Evolutionary conservation across 2,113 vertebrate genomes (phyloP).

Genomic region (Austrofundulus limnaeus): DNA sequence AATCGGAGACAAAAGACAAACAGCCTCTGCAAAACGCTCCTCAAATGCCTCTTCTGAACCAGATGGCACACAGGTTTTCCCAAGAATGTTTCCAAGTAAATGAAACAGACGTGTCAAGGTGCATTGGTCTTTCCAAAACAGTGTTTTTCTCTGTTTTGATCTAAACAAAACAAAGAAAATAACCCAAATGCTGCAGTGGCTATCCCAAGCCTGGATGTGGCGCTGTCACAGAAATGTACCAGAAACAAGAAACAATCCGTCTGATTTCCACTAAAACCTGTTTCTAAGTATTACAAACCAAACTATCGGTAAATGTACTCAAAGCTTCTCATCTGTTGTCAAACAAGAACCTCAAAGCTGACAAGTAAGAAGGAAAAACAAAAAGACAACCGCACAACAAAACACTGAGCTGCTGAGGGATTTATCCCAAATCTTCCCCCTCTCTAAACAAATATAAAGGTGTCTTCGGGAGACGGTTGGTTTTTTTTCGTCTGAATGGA

Average conservation of each 20-base stretch:
- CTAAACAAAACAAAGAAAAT: too few species aligned
- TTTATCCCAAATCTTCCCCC: constrained; percentile 76
- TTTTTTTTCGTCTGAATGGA: constrained; percentile 61
- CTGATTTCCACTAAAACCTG: background rate
- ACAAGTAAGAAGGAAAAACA: constrained; percentile 17
- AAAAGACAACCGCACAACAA: constrained; percentile 29
- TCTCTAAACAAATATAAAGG: constrained; percentile 78
- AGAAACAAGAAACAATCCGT: too few species aligned
- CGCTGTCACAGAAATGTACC: background rate
- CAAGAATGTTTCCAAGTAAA: background rate
- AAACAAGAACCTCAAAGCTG: constrained; percentile 41
- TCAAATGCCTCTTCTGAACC: constrained; percentile 12
- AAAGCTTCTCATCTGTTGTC: constrained; percentile 35
- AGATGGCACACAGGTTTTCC: constrained; percentile 6
- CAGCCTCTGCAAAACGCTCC: constrained; percentile 27
- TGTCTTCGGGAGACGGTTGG: constrained; percentile 73
- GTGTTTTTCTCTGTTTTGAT: too few species aligned
- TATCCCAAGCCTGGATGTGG: too few species aligned
- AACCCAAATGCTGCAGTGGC: too few species aligned
- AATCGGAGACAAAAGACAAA: constrained; percentile 27
- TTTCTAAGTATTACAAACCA: background rate
- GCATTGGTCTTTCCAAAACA: too few species aligned
- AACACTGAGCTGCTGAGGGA: constrained; percentile 58
- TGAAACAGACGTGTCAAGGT: background rate
- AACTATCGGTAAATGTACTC: constrained; percentile 4